Evolutionary conservation across 2,113 vertebrate genomes (phyloP), one percentile per base, ranked within the genome.

Genomic region (Recurvirostra avosetta): DNA sequence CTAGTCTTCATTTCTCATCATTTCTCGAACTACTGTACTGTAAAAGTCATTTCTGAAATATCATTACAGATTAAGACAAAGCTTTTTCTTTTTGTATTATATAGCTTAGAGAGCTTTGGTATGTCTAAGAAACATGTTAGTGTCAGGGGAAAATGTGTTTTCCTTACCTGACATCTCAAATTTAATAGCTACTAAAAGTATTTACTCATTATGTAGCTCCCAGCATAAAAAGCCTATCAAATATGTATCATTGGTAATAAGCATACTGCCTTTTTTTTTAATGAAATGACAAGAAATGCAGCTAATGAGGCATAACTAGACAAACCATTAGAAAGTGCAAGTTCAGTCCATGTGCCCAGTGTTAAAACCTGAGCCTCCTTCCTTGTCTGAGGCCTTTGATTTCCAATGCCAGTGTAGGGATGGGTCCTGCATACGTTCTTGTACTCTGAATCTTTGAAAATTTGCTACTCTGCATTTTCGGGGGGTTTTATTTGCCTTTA

Each of bases 11-110:
- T 97, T 97, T 96, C 94, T 96, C 84, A 94, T 94, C 63, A 80
- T 75, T 96, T 89, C 55, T 75, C 62, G 83, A 87, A 94, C 90
- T 97, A 84, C 85, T 94, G 76, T 94, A 86, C 90, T 93, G 59
- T 81, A 95, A 95, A 92, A 89, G 49, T 83, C 2, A 86, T 94
- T 97, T 95, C 91, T 91, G 96, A 94, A 96, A 94, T 71, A 93
- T 65, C 88, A 71, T 94, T 96, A 65, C 32, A 83, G 84, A 97
- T 75, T 71, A 96, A 88, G 94, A 90, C 52, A 85, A 92, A 96
- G 40, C 45, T 92, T 94, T 92, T 88, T 92, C 58, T 94, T 93
- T 94, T 75, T 80, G 61, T 84, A 74, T 84, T 92, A 58, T 62
- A 41, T 94, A 93, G 90, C 67, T 81, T 68, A 93, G 91, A 77